These are phyloP conservation scores for Sinotaia quadrata DNA, from an alignment of 2,888 invertebrate species.

Conservation along the genomic window DNA sequence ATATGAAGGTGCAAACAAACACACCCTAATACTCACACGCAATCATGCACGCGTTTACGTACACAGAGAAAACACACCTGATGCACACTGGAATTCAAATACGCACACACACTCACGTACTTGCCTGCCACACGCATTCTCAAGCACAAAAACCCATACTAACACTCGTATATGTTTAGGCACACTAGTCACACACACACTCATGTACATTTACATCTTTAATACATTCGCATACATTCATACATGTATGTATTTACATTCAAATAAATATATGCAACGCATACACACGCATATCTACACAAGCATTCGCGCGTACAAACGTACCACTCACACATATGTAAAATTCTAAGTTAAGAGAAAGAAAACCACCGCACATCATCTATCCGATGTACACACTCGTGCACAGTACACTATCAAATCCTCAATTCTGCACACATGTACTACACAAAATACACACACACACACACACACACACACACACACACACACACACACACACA, in stretches of 20 bases:
- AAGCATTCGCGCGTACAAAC: not conserved
- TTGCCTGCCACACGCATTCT: not conserved
- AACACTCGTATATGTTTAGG: not conserved
- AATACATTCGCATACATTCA: not conserved
- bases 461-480: constrained; percentile 9
- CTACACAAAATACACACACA: too few relatives aligned
- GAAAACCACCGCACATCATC: not conserved
- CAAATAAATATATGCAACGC: not conserved
- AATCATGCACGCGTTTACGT: not conserved
- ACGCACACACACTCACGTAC: not conserved
- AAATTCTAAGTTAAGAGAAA: not conserved
- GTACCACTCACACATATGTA: not conserved
- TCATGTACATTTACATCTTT: not conserved
- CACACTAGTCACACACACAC: constrained; percentile 8
- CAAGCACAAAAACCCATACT: constrained; percentile 3
- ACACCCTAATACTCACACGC: too few relatives aligned
- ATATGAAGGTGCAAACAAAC: too few relatives aligned
- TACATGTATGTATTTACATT: not conserved
- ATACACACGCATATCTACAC: not conserved
- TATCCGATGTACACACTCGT: not conserved
- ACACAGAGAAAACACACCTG: too few relatives aligned
- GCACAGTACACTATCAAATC: not conserved
- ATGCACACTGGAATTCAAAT: not conserved
- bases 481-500: not conserved
- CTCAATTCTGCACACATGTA: not conserved